Evolutionary conservation across 23 tunicate genomes (phyloP), one percentile per base, ranked within the genome.

Genomic region (Halocynthia roretzi): DNA sequence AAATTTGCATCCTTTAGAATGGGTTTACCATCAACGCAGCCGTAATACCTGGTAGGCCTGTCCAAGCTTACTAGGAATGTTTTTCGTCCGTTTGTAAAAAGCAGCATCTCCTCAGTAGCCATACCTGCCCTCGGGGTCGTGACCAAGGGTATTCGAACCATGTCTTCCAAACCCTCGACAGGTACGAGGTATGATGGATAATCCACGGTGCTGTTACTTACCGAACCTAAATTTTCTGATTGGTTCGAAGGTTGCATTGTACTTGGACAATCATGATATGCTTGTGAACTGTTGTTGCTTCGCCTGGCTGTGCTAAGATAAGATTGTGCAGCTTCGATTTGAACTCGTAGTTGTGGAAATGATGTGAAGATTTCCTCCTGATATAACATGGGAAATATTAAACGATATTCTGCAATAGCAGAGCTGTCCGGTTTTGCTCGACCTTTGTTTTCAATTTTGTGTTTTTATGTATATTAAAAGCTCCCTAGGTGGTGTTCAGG

Each of bases 21-120:
- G 8, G 65, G 78, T 10, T 22, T 54, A 6, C 10, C 21, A 54
- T 54, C 78, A 9, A 74, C 19, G 31, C 78, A 74, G 18, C 78
- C 78, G 7, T 74, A 74, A 5, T 74, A 74, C 31, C 56, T 64
- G 19, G 64, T 12, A 8, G 9, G 19, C 14, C 18, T 15, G 64
- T 52, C 62, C 56, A 64, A 64, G 31, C 56, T 74, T 64, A 74
- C 19, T 19, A 81, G 21, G 44, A 81, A 52, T 15, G 97, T 91
- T 72, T 68, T 80, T 67, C 87, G 56, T 6, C 98, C 98, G 67
- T 80, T 92, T 14, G 92, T 82, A 50, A 92, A 86, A 6, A 92
- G 75, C 56, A 92, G 52, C 58, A 86, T 6, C 11, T 82, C 91
- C 19, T 67, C 67, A 31, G 83, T 63, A 12, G 40, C 48, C 98